Evolutionary conservation across 2,113 vertebrate species (phyloP).

Genomic region (Lepus americanus): DNA sequence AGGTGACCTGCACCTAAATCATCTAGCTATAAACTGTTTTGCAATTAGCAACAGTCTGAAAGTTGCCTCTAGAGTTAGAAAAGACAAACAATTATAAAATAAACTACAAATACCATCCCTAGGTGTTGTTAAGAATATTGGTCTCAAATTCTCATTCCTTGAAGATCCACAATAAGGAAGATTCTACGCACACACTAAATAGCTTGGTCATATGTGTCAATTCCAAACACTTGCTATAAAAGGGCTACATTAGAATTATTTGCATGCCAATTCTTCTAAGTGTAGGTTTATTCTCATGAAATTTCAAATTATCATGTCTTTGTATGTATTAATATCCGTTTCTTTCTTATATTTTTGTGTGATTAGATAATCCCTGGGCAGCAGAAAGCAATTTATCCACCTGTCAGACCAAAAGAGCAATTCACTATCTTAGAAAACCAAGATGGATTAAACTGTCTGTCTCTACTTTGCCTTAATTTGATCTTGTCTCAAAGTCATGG

Average conservation of each 20-base stretch:
- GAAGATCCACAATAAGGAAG: not conserved
- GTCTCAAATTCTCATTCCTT: not conserved
- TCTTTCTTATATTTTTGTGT: not conserved
- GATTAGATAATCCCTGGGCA: not conserved
- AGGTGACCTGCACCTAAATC: not conserved
- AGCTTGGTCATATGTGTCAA: not conserved
- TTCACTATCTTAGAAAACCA: constrained; percentile 33
- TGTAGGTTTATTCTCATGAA: not conserved
- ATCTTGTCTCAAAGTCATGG: constrained; percentile 46
- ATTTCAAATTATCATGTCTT: constrained; percentile 36
- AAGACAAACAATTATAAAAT: not conserved
- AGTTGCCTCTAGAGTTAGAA: not conserved
- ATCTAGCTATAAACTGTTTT: not conserved
- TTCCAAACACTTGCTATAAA: constrained; percentile 18
- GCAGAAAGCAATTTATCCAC: constrained; percentile 40
- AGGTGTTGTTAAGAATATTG: not conserved
- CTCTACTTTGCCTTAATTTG: constrained; percentile 34
- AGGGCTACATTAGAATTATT: not conserved
- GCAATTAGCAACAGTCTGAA: not conserved
- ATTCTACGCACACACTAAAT: not conserved
- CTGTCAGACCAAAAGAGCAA: constrained; percentile 56
- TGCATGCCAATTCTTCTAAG: not conserved
- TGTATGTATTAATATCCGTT: not conserved
- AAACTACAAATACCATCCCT: not conserved
- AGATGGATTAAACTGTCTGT: constrained; percentile 20